Evolutionary conservation across 2,113 vertebrate species (phyloP).

Genomic region (Cepphus grylle): DNA sequence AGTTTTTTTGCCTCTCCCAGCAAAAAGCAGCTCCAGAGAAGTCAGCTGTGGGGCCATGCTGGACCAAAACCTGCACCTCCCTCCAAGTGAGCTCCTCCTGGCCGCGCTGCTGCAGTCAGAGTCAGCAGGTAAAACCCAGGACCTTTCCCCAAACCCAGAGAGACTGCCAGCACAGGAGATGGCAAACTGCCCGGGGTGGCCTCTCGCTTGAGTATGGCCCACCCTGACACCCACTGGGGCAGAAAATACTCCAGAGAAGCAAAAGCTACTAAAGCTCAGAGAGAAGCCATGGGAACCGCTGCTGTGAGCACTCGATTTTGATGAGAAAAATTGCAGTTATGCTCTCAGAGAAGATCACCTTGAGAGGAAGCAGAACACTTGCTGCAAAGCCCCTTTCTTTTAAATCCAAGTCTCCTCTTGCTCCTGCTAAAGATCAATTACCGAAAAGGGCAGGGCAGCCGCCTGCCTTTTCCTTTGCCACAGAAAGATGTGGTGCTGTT

Average conservation of each 20-base stretch:
- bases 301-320: background rate
- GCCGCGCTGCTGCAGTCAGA: background rate
- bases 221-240: fast-evolving
- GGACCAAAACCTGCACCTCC: background rate
- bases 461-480: background rate
- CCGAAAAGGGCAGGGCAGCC: background rate
- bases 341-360: background rate
- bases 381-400: background rate
- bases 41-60: background rate
- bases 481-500: background rate
- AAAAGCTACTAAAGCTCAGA: background rate
- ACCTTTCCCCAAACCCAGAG: background rate
- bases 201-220: background rate
- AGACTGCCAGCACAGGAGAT: background rate
- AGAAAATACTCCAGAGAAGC: background rate
- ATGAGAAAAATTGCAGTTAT: background rate
- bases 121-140: background rate
- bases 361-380: background rate
- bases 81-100: background rate
- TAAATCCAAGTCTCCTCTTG: background rate
- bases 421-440: background rate
- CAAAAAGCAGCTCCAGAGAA: background rate
- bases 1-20: background rate
- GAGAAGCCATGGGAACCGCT: background rate
- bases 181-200: background rate